Evolutionary conservation across 2,797 vertebrate genomes (phyloP).

Genomic region (Synaphobranchus kaupii): DNA sequence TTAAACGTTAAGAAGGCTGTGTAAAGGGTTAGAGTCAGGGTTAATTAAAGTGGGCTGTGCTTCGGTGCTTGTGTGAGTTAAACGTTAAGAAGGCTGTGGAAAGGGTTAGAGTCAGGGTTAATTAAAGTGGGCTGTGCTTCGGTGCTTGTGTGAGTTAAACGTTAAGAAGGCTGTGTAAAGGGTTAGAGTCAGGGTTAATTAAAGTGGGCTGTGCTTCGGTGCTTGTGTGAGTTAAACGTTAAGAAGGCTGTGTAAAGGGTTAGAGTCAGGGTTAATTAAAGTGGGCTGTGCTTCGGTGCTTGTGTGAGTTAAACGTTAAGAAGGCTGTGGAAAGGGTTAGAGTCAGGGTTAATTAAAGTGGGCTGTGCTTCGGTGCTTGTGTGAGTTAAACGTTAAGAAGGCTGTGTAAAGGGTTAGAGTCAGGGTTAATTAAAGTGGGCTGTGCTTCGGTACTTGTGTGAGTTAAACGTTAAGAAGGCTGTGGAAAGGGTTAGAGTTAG

Average conservation of each 20-base stretch:
- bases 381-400: background rate
- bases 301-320: background rate
- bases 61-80: too few species aligned
- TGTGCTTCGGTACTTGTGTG: too few species aligned
- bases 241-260: background rate
- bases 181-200: background rate
- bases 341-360: background rate
- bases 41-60: too few species aligned
- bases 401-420: background rate
- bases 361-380: background rate
- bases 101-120: too few species aligned
- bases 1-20: too few species aligned
- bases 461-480: background rate
- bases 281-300: too few species aligned
- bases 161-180: background rate
- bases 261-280: background rate
- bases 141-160: background rate
- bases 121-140: too few species aligned
- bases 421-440: too few species aligned
- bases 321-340: background rate
- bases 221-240: background rate
- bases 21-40: too few species aligned
- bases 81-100: too few species aligned
- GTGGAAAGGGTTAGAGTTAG: background rate
- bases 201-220: too few species aligned